Percentiles rank a stretch among this genome's conserved stretches.
phyloP scores from a whole-genome alignment of 2,797 vertebrate species.

The Pantherophis alleghaniensis region DNA sequence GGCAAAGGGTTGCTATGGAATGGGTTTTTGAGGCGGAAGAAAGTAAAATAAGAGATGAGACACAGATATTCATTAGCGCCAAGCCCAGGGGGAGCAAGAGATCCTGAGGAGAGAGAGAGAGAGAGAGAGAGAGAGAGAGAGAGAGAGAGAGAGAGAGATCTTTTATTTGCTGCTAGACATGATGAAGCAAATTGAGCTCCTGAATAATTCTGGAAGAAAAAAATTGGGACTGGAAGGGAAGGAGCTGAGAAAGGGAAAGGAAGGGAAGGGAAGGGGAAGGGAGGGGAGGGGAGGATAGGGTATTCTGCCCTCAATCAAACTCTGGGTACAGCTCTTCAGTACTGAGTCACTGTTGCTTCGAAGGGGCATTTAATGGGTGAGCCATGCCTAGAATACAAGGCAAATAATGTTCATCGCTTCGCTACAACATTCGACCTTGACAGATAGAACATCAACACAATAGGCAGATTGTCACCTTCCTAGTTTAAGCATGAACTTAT shows the following conservation, averaged over 20 bases:
- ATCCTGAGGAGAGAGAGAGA: no score
- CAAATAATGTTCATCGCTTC: background rate
- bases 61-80: background rate
- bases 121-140: no score
- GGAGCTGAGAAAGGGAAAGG: background rate
- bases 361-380: background rate
- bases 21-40: background rate
- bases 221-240: background rate
- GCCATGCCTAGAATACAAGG: background rate
- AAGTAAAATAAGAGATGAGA: background rate
- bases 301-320: background rate
- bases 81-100: background rate
- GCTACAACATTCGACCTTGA: background rate
- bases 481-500: background rate
- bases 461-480: background rate
- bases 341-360: background rate
- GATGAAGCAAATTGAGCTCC: background rate
- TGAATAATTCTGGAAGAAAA: background rate
- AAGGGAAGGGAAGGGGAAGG: no score
- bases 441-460: background rate
- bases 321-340: background rate
- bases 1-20: background rate
- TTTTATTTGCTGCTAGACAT: background rate
- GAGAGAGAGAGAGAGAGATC: no score
- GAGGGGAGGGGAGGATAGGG: no score